Base-by-base conservation (phyloP, 2,888 invertebrate species). In the Ochropleura plecta region DNA sequence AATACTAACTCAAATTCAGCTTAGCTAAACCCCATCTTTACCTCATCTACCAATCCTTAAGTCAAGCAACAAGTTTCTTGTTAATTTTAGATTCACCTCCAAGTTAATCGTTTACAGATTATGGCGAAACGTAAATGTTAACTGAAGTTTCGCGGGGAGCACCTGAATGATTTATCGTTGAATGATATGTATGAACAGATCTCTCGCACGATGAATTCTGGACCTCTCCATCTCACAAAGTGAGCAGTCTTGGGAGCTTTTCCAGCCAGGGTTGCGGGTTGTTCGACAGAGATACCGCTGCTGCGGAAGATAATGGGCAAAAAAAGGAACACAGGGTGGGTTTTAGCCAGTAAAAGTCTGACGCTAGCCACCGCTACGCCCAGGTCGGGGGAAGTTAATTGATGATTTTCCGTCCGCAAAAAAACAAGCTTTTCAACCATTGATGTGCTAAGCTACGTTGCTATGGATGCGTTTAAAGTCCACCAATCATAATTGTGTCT, bases 91-190 rank as follows among this genome's bases (percentile, higher is more conserved):
- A 80, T 84, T 68, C 30, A 1, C 70, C 51, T 65, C 49, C 18
- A 55, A 64, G 48, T 64, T 73, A 76, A 83, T 82, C 48, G 85
- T 63, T 74, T n/a, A 65, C 72, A 63, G 82, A 85, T 83, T 83
- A 77, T 60, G 55, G 57, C 44, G 9, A 20, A 30, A 65, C 40
- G 60, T 59, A 70, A 81, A 81, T 48, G 44, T 57, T 67, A 65
- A 51, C 49, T 70, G 60, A 40, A 57, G 46, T 18, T 70, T 77
- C 40, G 20, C n/a, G 53, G 46, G 51, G 64, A 53, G 20, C n/a
- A 18, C n/a, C 55, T 81, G 65, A 80, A 84, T 84, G 30, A 71
- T 82, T 82, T 66, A 82, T 73, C 64, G 14, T 40, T 49, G 48
- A 57, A 30, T 57, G 53, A 20, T n/a, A 20, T 55, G 57, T 57